Base-by-base conservation (phyloP, 2,888 invertebrate genomes). In the Drosophila lutescens region DNA sequence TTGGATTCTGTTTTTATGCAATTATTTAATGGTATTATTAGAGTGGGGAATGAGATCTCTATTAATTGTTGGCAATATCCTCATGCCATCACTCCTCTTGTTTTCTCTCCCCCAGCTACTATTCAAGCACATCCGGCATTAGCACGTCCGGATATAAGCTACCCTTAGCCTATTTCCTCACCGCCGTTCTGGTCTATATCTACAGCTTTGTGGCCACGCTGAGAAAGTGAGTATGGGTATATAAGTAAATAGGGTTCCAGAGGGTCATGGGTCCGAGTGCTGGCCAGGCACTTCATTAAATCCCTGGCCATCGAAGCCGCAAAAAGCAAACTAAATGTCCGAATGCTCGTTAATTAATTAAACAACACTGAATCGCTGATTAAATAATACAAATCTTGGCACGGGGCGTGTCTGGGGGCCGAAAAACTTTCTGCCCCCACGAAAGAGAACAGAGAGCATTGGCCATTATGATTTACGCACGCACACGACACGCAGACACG, bases 201-300 rank as follows among this genome's bases (percentile, higher is more conserved):
- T 98, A 98, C 93, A 98, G 98, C 91, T 98, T 99, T 92, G 96
- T 98, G 77, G 97, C 98, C 47, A 98, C 98, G 80, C 93, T 99
- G 63, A 94, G 97, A 92, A 98, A 97, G 99, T 98, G 93, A 93
- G 93, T 91, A 80, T 61, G 41, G 38, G 23, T 15, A 17, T 36
- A 46, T 10, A 6, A n/a, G 10, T n/a, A 32, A 30, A 47, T 30
- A 47, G 6, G 36, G 15, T 12, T 38, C 15, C 15, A 15, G 36
- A 15, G 15, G 40, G 54, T 23, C 20, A 17, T 47, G 46, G 12
- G 34, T 5, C 4, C 8, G 8, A n/a, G 20, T 23, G 17, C 34
- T 20, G 43, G 15, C 34, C 12, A 30, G 50, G 56, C 68, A 79
- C 76, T 88, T 82, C 86, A 82, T 80, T 88, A 82, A 84, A 76